Evolutionary conservation across 2,113 vertebrate genomes (phyloP).

Genomic region (Engraulis encrasicolus): DNA sequence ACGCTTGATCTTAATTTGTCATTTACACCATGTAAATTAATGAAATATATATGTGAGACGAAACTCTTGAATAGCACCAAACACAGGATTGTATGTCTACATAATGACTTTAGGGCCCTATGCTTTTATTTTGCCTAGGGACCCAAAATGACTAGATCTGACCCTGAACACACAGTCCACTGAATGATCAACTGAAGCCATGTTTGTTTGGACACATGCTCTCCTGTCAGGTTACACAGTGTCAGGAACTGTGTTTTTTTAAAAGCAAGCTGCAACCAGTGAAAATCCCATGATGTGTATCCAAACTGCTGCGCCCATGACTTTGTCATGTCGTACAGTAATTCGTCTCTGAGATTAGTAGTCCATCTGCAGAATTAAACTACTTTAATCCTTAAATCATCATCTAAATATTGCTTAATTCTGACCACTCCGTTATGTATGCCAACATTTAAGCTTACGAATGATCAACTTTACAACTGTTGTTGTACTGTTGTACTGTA

Average conservation of each 20-base stretch:
- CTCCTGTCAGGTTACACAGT: neutral
- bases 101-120: no score
- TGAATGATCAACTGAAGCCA: slow-evolving; percentile 27
- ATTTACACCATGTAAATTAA: no score
- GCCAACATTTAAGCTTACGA: neutral
- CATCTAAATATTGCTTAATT: neutral
- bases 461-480: neutral
- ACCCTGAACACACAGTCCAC: slow-evolving; percentile 24
- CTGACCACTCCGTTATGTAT: neutral
- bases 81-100: no score
- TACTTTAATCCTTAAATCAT: neutral
- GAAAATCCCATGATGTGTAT: neutral
- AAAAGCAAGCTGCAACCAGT: neutral
- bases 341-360: neutral
- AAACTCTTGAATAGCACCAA: no score
- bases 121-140: no score
- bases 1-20: no score
- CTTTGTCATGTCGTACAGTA: neutral
- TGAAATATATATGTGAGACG: no score
- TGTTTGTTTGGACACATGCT: neutral
- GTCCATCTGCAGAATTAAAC: neutral
- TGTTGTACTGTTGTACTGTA: neutral
- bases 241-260: neutral
- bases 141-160: no score
- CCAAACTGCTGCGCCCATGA: neutral